These are phyloP conservation scores for Accipiter virgatus DNA, from an alignment of 2,113 vertebrate genomes.

Conservation along the genomic window DNA sequence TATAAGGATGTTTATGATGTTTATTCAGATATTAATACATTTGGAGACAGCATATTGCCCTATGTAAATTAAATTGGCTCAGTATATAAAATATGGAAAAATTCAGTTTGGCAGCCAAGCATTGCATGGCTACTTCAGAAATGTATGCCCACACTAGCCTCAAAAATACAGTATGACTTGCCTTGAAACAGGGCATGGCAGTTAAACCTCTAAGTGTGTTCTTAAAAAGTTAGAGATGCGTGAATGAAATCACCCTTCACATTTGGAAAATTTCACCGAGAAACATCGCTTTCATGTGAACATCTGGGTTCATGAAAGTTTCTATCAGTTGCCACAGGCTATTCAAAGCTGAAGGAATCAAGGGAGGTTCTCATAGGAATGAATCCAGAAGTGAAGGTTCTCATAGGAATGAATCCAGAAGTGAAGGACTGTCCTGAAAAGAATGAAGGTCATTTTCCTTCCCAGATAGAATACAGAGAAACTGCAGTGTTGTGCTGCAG, in stretches of 20 bases:
- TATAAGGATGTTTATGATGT: neutral
- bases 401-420: neutral
- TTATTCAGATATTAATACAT: neutral
- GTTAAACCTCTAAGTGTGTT: neutral
- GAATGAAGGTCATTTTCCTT: neutral
- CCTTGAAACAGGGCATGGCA: neutral
- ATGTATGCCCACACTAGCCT: neutral
- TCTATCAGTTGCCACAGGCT: neutral
- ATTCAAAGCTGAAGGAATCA: neutral
- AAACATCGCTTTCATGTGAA: neutral
- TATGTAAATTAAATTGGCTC: neutral
- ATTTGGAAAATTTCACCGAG: neutral
- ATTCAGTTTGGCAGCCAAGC: neutral
- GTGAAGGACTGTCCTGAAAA: neutral
- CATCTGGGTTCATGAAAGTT: neutral
- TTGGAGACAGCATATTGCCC: neutral
- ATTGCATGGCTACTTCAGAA: neutral
- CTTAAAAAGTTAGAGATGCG: neutral
- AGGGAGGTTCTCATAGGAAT: neutral
- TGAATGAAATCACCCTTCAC: neutral
- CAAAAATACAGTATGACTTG: neutral
- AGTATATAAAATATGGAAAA: neutral
- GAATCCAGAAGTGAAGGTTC: neutral
- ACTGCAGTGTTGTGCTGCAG: neutral
- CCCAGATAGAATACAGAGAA: neutral